These are phyloP conservation scores for Dryas iulia DNA, from an alignment of 1,140 invertebrate species.

Conservation along the genomic window DNA sequence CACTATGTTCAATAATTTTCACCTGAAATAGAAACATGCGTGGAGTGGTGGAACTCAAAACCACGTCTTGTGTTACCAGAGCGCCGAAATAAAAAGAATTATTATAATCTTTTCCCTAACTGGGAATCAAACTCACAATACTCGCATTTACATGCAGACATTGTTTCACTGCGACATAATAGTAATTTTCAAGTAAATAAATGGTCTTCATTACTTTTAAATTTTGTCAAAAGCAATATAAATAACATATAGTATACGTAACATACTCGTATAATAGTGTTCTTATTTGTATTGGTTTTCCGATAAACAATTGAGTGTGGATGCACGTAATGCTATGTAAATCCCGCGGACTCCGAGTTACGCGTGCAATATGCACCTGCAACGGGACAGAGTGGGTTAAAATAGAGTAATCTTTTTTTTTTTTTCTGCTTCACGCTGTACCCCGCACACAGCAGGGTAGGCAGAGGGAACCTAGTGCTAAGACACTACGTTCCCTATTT, in stretches of 20 bases:
- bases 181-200: too few relatives aligned
- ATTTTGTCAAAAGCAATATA: background rate
- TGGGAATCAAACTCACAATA: background rate
- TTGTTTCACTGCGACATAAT: too few relatives aligned
- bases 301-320: conserved; percentile 37
- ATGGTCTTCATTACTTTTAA: too few relatives aligned
- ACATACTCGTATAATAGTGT: background rate
- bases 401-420: conserved; percentile 4
- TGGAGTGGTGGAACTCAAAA: too few relatives aligned
- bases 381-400: conserved; percentile 18
- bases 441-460: too few relatives aligned
- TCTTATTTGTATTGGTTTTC: conserved; percentile 15
- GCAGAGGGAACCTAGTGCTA: too few relatives aligned
- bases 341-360: conserved; percentile 35
- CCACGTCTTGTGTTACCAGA: too few relatives aligned
- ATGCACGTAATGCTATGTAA: conserved; percentile 41
- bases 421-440: too few relatives aligned
- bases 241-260: background rate
- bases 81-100: too few relatives aligned
- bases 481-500: too few relatives aligned
- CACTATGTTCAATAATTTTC: background rate
- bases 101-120: background rate
- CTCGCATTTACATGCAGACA: background rate
- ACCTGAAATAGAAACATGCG: background rate
- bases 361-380: conserved; percentile 41